Percentiles rank a stretch among this genome's conserved stretches.
Evolutionary conservation across 1,140 invertebrate species (phyloP).

Genomic region (Chrysopa pallens): DNA sequence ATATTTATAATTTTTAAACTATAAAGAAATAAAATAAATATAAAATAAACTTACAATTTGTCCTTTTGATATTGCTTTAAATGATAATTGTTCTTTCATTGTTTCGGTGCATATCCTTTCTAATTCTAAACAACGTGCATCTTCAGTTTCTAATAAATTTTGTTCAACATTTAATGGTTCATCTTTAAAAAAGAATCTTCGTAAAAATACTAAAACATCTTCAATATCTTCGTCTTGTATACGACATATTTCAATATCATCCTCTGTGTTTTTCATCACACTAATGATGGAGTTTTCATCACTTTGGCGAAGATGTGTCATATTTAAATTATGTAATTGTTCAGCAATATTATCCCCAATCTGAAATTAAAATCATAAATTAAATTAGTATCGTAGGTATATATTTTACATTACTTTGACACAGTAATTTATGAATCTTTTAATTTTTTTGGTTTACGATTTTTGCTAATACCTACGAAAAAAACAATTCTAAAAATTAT

Average conservation of each 20-base stretch:
- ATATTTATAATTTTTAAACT: too few relatives aligned
- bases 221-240: constrained; percentile 11
- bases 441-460: too few relatives aligned
- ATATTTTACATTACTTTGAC: too few relatives aligned
- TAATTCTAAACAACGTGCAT: constrained; percentile 40
- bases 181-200: constrained; percentile 44
- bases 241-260: constrained; percentile 10
- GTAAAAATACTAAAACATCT: constrained; percentile 11
- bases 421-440: too few relatives aligned
- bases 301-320: neutral
- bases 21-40: too few relatives aligned
- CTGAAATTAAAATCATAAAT: neutral
- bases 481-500: too few relatives aligned
- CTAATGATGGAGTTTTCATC: too few relatives aligned
- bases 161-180: constrained; percentile 49
- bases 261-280: neutral
- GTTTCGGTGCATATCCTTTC: constrained; percentile 40
- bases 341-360: neutral
- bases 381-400: too few relatives aligned
- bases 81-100: constrained; percentile 35
- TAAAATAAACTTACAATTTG: constrained; percentile 41
- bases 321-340: neutral
- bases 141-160: constrained; percentile 34
- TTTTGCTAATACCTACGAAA: too few relatives aligned
- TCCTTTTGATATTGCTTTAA: constrained; percentile 40